A percentile compares a stretch with the other conserved stretches of the same genome.
Evolutionary conservation across 2,888 invertebrate genomes (phyloP).

Genomic region (Hydropsyche betteni): DNA sequence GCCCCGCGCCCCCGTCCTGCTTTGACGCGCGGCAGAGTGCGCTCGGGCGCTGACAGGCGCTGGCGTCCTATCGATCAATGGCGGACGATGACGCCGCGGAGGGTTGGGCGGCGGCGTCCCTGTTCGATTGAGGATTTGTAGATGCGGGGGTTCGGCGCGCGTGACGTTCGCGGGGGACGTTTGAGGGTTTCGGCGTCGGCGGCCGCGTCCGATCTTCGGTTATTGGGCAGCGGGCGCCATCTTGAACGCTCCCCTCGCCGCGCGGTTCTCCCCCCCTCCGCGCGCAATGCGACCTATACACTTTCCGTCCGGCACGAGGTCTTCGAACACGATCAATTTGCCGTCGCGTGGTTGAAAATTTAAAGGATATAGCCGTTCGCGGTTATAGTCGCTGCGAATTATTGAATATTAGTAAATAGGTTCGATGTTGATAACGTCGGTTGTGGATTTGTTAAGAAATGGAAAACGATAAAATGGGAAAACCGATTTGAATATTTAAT

Average conservation of each 20-base stretch:
- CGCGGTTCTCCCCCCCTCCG: neutral
- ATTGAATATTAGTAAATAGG: no score
- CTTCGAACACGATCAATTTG: no score
- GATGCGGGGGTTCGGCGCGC: no score
- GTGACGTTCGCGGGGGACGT: neutral
- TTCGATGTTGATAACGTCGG: no score
- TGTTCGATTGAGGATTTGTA: no score
- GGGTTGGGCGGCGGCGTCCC: no score
- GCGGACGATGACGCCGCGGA: neutral
- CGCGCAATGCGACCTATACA: neutral
- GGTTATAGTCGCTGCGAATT: no score
- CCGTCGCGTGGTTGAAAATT: no score
- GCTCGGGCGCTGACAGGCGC: slow-evolving; percentile 9
- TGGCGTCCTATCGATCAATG: neutral
- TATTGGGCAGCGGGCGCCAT: slow-evolving; percentile 23
- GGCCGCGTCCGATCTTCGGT: neutral
- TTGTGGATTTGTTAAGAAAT: no score
- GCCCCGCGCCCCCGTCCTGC: neutral
- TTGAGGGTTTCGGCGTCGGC: neutral
- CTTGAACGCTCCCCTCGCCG: slow-evolving; percentile 1
- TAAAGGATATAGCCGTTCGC: no score
- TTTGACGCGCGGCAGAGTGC: neutral
- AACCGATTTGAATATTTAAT: no score
- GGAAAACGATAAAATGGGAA: no score
- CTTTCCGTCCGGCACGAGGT: neutral